Evolutionary conservation across 2,797 vertebrate genomes (phyloP).

Genomic region (Rhodeus uyekii): DNA sequence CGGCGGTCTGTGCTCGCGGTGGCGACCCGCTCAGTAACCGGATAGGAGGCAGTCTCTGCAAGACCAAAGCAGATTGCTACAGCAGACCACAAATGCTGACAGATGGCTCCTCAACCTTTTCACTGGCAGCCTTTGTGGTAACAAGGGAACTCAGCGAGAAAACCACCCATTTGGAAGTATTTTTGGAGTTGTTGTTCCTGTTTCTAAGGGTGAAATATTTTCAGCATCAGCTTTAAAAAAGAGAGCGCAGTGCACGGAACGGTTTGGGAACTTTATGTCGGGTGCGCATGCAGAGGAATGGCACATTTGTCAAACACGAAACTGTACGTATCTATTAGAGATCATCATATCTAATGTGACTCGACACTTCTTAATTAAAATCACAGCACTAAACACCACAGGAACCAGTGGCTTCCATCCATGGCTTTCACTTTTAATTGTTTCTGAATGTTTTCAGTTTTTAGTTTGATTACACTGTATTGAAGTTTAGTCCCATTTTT

Average conservation of each 20-base stretch:
- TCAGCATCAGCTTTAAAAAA: slow-evolving; percentile 20
- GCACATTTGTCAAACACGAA: background rate
- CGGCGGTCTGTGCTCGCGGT: background rate
- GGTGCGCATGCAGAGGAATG: slow-evolving; percentile 24
- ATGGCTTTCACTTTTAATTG: slow-evolving; percentile 23
- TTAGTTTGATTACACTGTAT: background rate
- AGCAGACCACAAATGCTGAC: slow-evolving; percentile 77
- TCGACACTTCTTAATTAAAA: slow-evolving; percentile 45
- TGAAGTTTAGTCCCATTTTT: background rate
- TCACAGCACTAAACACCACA: slow-evolving; percentile 27
- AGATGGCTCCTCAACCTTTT: slow-evolving; percentile 79
- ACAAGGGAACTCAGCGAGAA: slow-evolving; percentile 66
- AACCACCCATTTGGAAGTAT: slow-evolving; percentile 67
- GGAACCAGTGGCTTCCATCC: slow-evolving; percentile 34
- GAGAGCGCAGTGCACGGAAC: background rate
- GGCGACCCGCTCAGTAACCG: slow-evolving; percentile 24
- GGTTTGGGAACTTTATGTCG: slow-evolving; percentile 29
- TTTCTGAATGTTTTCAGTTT: background rate
- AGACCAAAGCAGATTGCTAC: slow-evolving; percentile 75
- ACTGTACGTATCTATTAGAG: background rate
- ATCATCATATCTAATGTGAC: slow-evolving; percentile 38
- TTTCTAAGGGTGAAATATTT: slow-evolving; percentile 52
- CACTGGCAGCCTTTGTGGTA: slow-evolving; percentile 72
- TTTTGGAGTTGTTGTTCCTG: slow-evolving; percentile 64
- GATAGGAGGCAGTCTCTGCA: slow-evolving; percentile 56